Evolutionary conservation across 2,888 invertebrate species (phyloP).

Genomic region (Drosophila emarginata): DNA sequence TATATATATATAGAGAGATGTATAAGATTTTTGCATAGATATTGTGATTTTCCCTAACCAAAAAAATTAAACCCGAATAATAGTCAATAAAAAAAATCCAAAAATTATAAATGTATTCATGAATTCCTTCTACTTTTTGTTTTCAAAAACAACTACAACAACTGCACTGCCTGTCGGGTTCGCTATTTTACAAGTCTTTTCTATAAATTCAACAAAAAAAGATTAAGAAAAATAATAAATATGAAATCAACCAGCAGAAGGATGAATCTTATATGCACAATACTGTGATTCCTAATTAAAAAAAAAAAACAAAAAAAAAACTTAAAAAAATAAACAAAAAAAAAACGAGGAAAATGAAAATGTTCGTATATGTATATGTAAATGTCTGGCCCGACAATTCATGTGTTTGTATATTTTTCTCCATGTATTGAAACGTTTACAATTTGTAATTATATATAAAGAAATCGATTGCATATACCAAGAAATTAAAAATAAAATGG

Average conservation of each 20-base stretch:
- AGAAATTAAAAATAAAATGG: slow-evolving; percentile 32
- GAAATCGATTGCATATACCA: slow-evolving; percentile 44
- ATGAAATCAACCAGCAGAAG: slow-evolving; percentile 13
- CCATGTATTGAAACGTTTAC: slow-evolving; percentile 26
- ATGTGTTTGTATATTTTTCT: slow-evolving; percentile 42
- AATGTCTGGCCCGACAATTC: slow-evolving; percentile 30
- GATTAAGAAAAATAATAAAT: slow-evolving; percentile 20
- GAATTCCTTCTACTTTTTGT: slow-evolving; percentile 22
- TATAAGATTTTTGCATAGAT: slow-evolving; percentile 62
- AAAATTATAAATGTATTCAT: slow-evolving; percentile 31
- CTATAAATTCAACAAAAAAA: slow-evolving; percentile 17
- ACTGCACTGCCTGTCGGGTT: slow-evolving; percentile 46
- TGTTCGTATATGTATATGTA: slow-evolving; percentile 28
- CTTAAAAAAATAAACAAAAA: slow-evolving; percentile 14
- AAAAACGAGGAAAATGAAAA: slow-evolving; percentile 9
- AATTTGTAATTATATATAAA: slow-evolving; percentile 34
- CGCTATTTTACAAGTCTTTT: slow-evolving; percentile 31
- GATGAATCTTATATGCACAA: slow-evolving; percentile 53
- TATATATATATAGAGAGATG: slow-evolving; percentile 41
- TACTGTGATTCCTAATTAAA: slow-evolving; percentile 67
- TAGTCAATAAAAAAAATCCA: slow-evolving; percentile 38
- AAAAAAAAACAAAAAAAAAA: slow-evolving; percentile 25
- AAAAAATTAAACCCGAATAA: slow-evolving; percentile 43
- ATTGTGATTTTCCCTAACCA: slow-evolving; percentile 59
- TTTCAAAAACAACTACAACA: slow-evolving; percentile 27